phyloP scores from a whole-genome alignment of 2,113 vertebrate genomes.

The Accipiter cooperii region DNA sequence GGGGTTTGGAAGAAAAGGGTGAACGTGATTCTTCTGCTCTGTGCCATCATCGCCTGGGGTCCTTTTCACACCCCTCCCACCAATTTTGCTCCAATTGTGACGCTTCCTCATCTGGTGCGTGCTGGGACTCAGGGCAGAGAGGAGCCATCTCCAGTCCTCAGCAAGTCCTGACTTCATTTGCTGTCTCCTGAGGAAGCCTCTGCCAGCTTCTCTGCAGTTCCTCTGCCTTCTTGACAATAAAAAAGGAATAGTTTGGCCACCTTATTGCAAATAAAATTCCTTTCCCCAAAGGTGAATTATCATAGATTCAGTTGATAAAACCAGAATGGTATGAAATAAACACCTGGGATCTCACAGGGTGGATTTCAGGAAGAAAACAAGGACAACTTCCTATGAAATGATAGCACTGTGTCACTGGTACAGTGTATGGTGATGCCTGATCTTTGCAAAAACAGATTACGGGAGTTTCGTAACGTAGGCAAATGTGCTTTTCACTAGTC shows the following conservation, averaged over 20 bases:
- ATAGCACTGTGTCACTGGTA: not conserved
- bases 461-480: not conserved
- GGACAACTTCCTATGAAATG: not conserved
- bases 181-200: not conserved
- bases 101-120: fast-evolving
- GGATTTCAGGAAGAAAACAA: not conserved
- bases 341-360: not conserved
- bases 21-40: not conserved
- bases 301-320: not conserved
- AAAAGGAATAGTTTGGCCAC: not conserved
- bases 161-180: not conserved
- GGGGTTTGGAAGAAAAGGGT: not conserved
- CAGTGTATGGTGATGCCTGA: not conserved
- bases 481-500: not conserved
- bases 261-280: not conserved
- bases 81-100: not conserved
- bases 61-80: not conserved
- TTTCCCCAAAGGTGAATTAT: not conserved
- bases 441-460: not conserved
- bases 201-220: not conserved
- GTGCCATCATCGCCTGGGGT: too few species aligned
- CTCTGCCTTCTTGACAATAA: not conserved
- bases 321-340: not conserved
- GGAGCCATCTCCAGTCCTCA: not conserved
- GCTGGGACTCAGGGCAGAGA: not conserved